Evolutionary conservation across 2,113 vertebrate species (phyloP).

Genomic region (Xiphias gladius): DNA sequence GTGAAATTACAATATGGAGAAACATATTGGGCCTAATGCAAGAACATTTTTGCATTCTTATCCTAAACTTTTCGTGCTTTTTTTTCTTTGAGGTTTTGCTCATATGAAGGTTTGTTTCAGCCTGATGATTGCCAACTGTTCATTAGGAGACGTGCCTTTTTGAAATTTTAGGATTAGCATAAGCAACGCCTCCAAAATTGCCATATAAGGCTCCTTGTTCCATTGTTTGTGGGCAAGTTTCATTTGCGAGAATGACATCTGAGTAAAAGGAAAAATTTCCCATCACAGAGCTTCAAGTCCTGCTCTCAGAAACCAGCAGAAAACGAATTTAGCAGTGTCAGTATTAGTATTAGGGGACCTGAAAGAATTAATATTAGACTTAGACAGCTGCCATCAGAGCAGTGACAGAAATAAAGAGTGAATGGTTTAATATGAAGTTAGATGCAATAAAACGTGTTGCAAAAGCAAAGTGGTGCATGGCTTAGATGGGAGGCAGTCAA

Average conservation of each 20-base stretch:
- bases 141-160: not conserved
- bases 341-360: not conserved
- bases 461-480: not conserved
- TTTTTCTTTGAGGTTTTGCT: not conserved
- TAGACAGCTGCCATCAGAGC: no score
- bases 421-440: not conserved
- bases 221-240: not conserved
- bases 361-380: not conserved
- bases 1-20: not conserved
- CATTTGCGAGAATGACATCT: not conserved
- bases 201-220: not conserved
- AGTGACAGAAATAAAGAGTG: not conserved
- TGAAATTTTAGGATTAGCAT: not conserved
- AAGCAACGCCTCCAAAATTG: not conserved
- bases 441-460: not conserved
- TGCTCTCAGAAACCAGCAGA: no score
- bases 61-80: not conserved
- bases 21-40: not conserved
- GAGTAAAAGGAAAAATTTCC: not conserved
- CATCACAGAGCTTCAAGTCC: not conserved
- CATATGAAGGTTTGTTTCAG: not conserved
- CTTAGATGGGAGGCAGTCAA: not conserved
- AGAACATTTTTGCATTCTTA: not conserved
- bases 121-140: not conserved
- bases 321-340: not conserved